Base-by-base conservation (phyloP, 2,888 invertebrate species). In the Hesperia comma region DNA sequence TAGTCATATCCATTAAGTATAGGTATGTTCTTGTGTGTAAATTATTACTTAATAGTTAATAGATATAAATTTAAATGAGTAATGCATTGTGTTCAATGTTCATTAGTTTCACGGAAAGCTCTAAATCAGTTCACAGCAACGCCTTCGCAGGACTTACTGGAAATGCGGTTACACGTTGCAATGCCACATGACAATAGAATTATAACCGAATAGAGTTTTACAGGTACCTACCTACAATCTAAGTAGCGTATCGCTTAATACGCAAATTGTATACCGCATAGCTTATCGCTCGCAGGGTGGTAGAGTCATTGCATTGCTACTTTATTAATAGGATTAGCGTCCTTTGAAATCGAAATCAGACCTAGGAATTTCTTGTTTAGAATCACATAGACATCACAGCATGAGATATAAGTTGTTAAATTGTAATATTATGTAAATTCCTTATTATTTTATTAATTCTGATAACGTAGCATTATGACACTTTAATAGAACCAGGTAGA, bases 91-190 rank as follows among this genome's bases (percentile, higher is more conserved):
- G 19, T 49, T 51, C 19, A 61, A 37, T 32, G 19, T 49, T 49
- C 49, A 61, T 49, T 61, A 17, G 51, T 49, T 61, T 61, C 60
- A 61, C 21, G 49, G 49, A 61, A 61, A 51, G 49, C 49, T 49
- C 49, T 61, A 61, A 61, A 61, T 61, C 60, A 61, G 60, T 51
- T 49, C 33, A 51, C n/a, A 14, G 49, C 49, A 37, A 37, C 49
- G n/a, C 46, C 41, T 40, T 14, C 26, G 49, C 19, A 49, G 33
- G 26, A 43, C 60, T 61, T 19, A 37, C 49, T 61, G 46, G 49
- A 61, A 61, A 61, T 61, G 60, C 33, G 19, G 49, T 61, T 61
- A 37, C 37, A 49, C 46, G 51, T 61, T 61, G 37, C 60, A 61
- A 61, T 61, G 58, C 58, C 21, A 15, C 49, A 37, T 15, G n/a